phyloP scores from a whole-genome alignment of 1,140 invertebrate genomes.

The Aphidius ervi region DNA sequence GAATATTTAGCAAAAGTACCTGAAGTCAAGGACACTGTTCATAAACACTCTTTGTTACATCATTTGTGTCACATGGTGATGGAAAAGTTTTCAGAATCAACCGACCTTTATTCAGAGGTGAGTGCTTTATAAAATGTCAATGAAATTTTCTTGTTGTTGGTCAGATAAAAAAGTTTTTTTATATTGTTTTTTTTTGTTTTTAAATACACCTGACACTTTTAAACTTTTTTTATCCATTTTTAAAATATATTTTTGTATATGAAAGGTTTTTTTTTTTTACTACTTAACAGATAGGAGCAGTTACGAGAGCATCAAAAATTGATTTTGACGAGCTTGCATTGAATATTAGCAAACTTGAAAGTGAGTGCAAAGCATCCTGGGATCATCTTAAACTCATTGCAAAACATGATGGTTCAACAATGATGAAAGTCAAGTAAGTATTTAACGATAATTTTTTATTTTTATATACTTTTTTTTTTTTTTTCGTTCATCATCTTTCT shows the following conservation, averaged over 20 bases:
- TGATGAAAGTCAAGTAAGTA: conserved; percentile 78
- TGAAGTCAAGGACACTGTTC: conserved; percentile 98
- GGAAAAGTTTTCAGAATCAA: conserved; percentile 91
- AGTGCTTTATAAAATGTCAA: conserved; percentile 25
- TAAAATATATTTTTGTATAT: conserved; percentile 26
- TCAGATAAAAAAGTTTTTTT: neutral
- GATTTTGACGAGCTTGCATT: conserved; percentile 86
- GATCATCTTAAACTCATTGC: conserved; percentile 94
- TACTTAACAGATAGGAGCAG: conserved; percentile 70
- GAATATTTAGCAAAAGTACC: conserved; percentile 97
- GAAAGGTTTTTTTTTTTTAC: neutral
- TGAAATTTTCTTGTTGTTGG: too few relatives aligned
- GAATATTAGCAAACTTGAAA: conserved; percentile 85
- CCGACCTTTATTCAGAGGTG: conserved; percentile 96
- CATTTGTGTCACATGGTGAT: conserved; percentile 97
- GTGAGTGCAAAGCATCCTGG: conserved; percentile 96
- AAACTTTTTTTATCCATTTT: conserved; percentile 23
- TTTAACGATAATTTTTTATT: neutral
- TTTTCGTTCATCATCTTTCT: too few relatives aligned
- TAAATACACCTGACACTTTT: too few relatives aligned
- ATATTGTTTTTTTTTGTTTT: too few relatives aligned
- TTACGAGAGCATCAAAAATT: conserved; percentile 88
- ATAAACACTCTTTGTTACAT: conserved; percentile 95
- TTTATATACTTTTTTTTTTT: too few relatives aligned
- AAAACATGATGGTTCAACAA: conserved; percentile 89